A percentile compares a stretch with the other conserved stretches of the same genome.
Evolutionary conservation across 2,888 invertebrate genomes (phyloP).

Genomic region (Scotopteryx bipunctaria): DNA sequence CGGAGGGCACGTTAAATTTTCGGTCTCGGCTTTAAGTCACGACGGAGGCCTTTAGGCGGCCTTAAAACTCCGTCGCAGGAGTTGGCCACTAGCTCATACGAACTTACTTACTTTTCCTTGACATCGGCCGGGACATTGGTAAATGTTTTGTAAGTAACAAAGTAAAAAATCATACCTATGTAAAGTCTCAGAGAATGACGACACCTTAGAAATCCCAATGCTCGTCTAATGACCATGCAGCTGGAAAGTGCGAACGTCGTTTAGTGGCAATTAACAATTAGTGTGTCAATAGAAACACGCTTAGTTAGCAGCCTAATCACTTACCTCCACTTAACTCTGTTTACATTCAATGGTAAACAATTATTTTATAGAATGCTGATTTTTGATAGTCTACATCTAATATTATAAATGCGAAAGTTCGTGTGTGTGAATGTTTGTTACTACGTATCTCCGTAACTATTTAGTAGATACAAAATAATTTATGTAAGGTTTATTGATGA

Average conservation of each 20-base stretch:
- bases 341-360: slow-evolving; percentile 10
- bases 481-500: too few relatives aligned
- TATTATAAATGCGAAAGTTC: not conserved
- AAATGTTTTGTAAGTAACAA: too few relatives aligned
- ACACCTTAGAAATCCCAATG: slow-evolving; percentile 13
- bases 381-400: not conserved
- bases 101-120: too few relatives aligned
- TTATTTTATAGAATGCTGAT: slow-evolving; percentile 1
- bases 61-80: too few relatives aligned
- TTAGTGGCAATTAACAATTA: slow-evolving; percentile 60
- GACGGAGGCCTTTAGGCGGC: too few relatives aligned
- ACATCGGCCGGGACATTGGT: too few relatives aligned
- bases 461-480: too few relatives aligned
- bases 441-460: too few relatives aligned
- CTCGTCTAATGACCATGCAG: slow-evolving; percentile 19
- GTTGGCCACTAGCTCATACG: too few relatives aligned
- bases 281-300: slow-evolving; percentile 68
- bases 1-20: too few relatives aligned
- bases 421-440: not conserved
- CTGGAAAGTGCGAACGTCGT: slow-evolving; percentile 38
- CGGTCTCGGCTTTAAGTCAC: too few relatives aligned
- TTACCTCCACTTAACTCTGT: slow-evolving; percentile 26
- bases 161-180: too few relatives aligned
- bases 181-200: slow-evolving; percentile 1
- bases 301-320: slow-evolving; percentile 38